These are phyloP conservation scores for Pyrocephalus nanus DNA, from an alignment of 2,797 vertebrate species.

Conservation along the genomic window DNA sequence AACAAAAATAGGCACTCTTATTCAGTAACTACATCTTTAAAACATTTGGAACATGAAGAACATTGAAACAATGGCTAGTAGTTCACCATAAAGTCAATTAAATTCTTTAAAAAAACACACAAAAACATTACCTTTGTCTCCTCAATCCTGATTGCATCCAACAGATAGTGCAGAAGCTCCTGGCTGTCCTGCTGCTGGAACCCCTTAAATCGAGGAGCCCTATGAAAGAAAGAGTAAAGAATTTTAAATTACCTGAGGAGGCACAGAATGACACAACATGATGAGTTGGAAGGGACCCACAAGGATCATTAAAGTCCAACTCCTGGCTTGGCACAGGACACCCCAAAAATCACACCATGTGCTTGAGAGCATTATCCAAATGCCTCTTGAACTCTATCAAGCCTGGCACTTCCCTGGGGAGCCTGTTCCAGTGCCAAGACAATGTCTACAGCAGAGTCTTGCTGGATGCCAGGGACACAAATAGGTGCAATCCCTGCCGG, in stretches of 20 bases:
- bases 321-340: background rate
- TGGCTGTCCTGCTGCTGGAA: conserved; percentile 99
- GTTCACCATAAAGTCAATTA: background rate
- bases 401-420: background rate
- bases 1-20: background rate
- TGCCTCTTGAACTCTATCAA: background rate
- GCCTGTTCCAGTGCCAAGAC: background rate
- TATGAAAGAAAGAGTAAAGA: conserved; percentile 46
- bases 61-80: background rate
- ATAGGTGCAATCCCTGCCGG: background rate
- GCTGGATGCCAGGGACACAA: background rate
- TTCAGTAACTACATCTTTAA: background rate
- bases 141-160: conserved; percentile 94
- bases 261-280: background rate
- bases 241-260: background rate
- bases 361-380: background rate
- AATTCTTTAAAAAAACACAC: background rate
- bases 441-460: background rate
- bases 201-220: conserved; percentile 94
- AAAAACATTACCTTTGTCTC: conserved; percentile 89
- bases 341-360: background rate
- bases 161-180: conserved; percentile 93
- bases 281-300: background rate
- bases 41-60: background rate
- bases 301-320: background rate